These are phyloP conservation scores for Eonycteris spelaea DNA, from an alignment of 2,113 vertebrate species.

Conservation along the genomic window DNA sequence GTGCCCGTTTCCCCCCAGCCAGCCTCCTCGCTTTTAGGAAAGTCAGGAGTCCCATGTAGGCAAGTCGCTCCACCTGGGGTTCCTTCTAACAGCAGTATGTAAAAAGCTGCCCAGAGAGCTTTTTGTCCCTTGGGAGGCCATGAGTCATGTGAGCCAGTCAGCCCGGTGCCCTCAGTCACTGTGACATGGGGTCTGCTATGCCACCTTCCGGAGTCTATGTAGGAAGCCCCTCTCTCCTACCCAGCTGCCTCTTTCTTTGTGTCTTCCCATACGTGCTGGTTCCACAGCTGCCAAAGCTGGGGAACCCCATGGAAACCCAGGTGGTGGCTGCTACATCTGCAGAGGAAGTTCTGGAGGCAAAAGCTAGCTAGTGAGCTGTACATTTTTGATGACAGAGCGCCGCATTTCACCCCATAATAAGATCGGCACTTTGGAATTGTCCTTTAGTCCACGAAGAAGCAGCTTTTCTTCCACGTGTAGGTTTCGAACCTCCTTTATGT, in stretches of 20 bases:
- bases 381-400: not conserved
- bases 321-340: slow-evolving; percentile 16
- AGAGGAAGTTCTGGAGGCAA: not conserved
- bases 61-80: not conserved
- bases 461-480: not conserved
- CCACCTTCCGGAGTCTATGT: not conserved
- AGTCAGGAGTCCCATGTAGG: not conserved
- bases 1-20: not conserved
- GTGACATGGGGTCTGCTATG: not conserved
- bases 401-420: not conserved
- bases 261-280: not conserved
- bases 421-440: not conserved
- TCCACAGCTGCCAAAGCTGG: slow-evolving; percentile 14
- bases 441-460: not conserved
- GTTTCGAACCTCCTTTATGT: slow-evolving; percentile 38
- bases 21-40: not conserved
- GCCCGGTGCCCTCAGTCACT: not conserved
- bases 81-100: not conserved
- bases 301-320: not conserved
- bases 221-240: not conserved
- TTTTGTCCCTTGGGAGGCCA: not conserved
- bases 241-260: not conserved
- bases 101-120: not conserved
- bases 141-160: not conserved
- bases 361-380: not conserved